These are phyloP conservation scores for Chelonia mydas DNA, from an alignment of 2,797 vertebrate species.

Conservation along the genomic window DNA sequence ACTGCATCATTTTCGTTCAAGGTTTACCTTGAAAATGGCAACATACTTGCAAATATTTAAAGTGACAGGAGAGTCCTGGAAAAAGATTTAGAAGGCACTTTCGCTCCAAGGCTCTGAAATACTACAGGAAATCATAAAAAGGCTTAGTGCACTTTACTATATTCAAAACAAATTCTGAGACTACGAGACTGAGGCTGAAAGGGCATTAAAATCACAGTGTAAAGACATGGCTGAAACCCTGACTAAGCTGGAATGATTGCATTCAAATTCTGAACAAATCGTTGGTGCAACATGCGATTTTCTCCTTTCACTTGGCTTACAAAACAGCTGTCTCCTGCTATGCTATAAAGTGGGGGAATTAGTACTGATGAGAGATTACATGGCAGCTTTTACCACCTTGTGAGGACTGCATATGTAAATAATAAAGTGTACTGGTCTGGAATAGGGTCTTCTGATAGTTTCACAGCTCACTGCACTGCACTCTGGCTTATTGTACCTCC, in stretches of 20 bases:
- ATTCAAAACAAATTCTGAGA: conserved; percentile 11
- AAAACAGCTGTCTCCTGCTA: neutral
- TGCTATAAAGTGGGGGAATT: neutral
- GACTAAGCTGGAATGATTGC: neutral
- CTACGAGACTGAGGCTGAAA: neutral
- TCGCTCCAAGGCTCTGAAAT: neutral
- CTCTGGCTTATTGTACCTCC: rapidly evolving
- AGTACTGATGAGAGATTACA: neutral
- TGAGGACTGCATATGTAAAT: rapidly evolving
- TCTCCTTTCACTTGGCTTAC: neutral
- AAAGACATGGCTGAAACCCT: neutral
- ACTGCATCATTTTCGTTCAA: conserved; percentile 51
- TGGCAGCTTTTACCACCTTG: neutral
- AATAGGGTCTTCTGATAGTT: neutral
- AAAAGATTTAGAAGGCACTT: conserved; percentile 52
- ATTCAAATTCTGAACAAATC: rapidly evolving
- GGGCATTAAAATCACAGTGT: neutral
- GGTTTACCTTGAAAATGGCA: conserved; percentile 55
- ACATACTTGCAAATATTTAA: conserved; percentile 52
- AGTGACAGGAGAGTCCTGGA: conserved; percentile 47
- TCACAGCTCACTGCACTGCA: neutral
- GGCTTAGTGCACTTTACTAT: conserved; percentile 13
- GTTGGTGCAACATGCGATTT: neutral
- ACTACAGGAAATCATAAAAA: conserved; percentile 44
- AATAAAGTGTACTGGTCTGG: neutral